Conservation (phyloP, 2,113 vertebrate genomes). For the Tyto alba region DNA sequence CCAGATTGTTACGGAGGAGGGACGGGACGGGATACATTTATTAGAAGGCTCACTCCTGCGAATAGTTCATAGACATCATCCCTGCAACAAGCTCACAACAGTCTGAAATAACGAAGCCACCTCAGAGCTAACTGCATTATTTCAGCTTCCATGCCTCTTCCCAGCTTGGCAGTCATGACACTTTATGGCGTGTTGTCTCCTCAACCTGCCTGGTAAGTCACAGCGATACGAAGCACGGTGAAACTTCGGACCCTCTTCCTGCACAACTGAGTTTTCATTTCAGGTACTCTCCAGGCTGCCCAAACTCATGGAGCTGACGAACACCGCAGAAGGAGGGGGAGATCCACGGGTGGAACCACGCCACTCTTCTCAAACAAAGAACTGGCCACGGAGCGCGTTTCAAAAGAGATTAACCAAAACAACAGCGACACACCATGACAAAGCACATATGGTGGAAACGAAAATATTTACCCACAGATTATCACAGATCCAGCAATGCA, state of each 20-base stretch:
- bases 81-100: not conserved
- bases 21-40: not conserved
- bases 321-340: not conserved
- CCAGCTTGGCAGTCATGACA: not conserved
- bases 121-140: not conserved
- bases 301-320: not conserved
- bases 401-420: slow-evolving; percentile 46
- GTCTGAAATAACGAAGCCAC: not conserved
- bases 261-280: not conserved
- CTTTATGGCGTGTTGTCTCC: not conserved
- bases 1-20: not conserved
- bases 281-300: not conserved
- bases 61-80: not conserved
- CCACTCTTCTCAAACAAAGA: slow-evolving; percentile 34
- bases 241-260: not conserved
- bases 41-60: not conserved
- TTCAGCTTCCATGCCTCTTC: not conserved
- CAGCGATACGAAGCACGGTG: not conserved
- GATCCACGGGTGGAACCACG: not conserved
- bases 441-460: slow-evolving; percentile 14
- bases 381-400: not conserved
- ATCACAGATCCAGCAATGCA: slow-evolving; percentile 4
- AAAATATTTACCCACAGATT: slow-evolving; percentile 58
- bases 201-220: not conserved
- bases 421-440: slow-evolving; percentile 22